Evolutionary conservation across 2,113 vertebrate species (phyloP).

Genomic region (Paracanthobrama guichenoti): DNA sequence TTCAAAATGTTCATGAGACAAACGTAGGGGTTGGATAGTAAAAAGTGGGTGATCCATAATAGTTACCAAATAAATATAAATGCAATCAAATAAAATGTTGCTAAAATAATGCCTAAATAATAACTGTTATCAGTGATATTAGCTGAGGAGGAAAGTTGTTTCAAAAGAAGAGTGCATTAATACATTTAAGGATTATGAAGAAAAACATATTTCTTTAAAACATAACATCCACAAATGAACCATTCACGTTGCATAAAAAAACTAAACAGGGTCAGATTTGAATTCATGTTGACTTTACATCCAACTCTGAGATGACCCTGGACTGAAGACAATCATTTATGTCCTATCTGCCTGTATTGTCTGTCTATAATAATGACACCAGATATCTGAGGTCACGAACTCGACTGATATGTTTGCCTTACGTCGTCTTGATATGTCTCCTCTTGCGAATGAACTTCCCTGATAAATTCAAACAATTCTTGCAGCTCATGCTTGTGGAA

Average conservation of each 20-base stretch:
- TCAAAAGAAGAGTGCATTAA: neutral
- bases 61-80: too few relatives aligned
- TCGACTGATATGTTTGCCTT: neutral
- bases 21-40: neutral
- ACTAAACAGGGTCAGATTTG: neutral
- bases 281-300: neutral
- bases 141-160: neutral
- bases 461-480: constrained; percentile 1
- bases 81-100: neutral
- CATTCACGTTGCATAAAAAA: neutral
- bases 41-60: neutral
- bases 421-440: neutral
- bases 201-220: neutral
- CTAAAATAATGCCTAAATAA: neutral
- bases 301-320: neutral
- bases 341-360: constrained; percentile 9
- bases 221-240: neutral
- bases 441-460: neutral
- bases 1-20: neutral
- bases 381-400: neutral
- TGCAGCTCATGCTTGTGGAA: neutral
- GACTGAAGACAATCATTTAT: neutral
- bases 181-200: neutral
- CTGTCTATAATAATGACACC: neutral
- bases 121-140: neutral